phyloP scores from a whole-genome alignment of 2,797 vertebrate genomes.

The Hyperoplus lanceolatus region DNA sequence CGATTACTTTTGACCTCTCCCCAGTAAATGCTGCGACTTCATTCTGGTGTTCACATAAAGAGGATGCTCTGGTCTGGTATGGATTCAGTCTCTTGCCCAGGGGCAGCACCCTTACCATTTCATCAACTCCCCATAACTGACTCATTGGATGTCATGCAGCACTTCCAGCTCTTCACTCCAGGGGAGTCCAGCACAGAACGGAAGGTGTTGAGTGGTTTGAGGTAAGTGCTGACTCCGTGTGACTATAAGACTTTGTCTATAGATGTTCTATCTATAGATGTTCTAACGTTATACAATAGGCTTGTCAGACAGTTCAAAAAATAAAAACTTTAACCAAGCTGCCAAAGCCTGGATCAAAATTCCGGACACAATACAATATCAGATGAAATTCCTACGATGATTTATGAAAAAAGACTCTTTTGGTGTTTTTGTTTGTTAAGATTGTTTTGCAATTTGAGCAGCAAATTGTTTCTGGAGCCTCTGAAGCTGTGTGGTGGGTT shows the following conservation, averaged over 20 bases:
- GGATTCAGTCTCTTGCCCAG: constrained; percentile 34
- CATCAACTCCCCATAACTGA: constrained; percentile 33
- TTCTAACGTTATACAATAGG: constrained; percentile 23
- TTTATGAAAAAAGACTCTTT: constrained; percentile 25
- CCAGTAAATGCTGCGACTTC: background rate
- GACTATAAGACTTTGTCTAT: constrained; percentile 11
- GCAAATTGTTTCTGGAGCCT: constrained; percentile 38
- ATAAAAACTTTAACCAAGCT: constrained; percentile 13
- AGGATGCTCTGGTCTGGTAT: too few relatives aligned
- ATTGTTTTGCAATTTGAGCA: constrained; percentile 40
- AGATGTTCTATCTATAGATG: background rate
- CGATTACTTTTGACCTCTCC: constrained; percentile 40
- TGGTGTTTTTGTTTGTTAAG: constrained; percentile 19
- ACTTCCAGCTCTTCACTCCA: constrained; percentile 30
- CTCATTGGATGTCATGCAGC: constrained; percentile 26
- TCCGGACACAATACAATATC: constrained; percentile 9
- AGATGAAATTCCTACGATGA: constrained; percentile 25
- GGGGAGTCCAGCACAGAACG: constrained; percentile 22
- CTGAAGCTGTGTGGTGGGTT: constrained; percentile 30
- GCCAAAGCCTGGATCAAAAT: constrained; percentile 34
- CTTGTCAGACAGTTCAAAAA: constrained; percentile 7
- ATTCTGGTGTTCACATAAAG: background rate
- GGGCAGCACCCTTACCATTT: constrained; percentile 38
- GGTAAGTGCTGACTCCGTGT: constrained; percentile 21
- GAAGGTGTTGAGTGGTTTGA: constrained; percentile 46